Conservation (phyloP, 2,113 vertebrate genomes). For the Rhea americana region DNA sequence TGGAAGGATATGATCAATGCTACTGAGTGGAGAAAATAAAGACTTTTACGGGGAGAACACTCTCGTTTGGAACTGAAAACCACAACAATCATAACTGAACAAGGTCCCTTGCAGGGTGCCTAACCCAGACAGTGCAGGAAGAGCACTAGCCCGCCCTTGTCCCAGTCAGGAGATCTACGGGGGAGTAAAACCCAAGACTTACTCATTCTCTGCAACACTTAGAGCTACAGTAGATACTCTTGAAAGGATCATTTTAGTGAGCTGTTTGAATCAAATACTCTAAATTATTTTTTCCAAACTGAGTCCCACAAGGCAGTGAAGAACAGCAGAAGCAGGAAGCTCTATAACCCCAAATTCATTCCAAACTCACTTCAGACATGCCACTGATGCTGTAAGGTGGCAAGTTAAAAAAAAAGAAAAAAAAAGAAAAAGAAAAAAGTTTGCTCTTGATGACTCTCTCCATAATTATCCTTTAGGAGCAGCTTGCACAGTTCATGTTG, state of each 20-base stretch:
- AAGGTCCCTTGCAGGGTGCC: not conserved
- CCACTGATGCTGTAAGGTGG: not conserved
- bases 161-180: not conserved
- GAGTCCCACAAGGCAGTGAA: not conserved
- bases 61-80: not conserved
- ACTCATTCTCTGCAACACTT: not conserved
- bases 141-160: not conserved
- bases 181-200: not conserved
- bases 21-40: not conserved
- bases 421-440: not conserved
- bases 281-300: not conserved
- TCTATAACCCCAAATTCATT: not conserved
- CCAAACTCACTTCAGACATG: not conserved
- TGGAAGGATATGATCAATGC: not conserved
- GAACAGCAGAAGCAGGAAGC: not conserved
- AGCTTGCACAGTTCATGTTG: not conserved
- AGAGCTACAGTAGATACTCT: not conserved
- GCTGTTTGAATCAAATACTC: not conserved
- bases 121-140: no score
- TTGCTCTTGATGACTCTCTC: not conserved
- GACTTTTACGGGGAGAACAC: not conserved
- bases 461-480: not conserved
- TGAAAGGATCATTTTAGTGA: not conserved
- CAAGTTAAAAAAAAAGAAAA: not conserved
- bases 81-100: fast-evolving